Evolutionary conservation across 1,140 invertebrate genomes (phyloP).

Genomic region (Apis mellifera): Amel_HAv3.1 CM009937.2:14048501-14049000

Average conservation of each 20-base stretch:
- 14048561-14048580: conserved; percentile 24
- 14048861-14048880: conserved; percentile 45
- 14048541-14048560: conserved; percentile 34
- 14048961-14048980: conserved; percentile 1
- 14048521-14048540: conserved; percentile 54
- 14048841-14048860: conserved; percentile 4
- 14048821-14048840: conserved; percentile 30
- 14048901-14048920: conserved; percentile 25
- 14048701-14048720: conserved; percentile 42
- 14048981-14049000: conserved; percentile 23
- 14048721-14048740: conserved; percentile 39
- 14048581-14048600: conserved; percentile 56
- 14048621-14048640: conserved; percentile 69
- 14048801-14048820: neutral
- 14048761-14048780: conserved; percentile 10
- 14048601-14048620: conserved; percentile 71
- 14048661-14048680: conserved; percentile 29
- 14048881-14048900: conserved; percentile 50
- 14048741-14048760: conserved; percentile 21
- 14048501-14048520: conserved; percentile 75
- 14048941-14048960: neutral
- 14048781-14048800: neutral
- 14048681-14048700: conserved; percentile 47
- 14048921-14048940: neutral
- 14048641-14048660: conserved; percentile 56